Base-by-base conservation (phyloP, 1,140 invertebrate genomes). In the Drosophila arizonae region DNA sequence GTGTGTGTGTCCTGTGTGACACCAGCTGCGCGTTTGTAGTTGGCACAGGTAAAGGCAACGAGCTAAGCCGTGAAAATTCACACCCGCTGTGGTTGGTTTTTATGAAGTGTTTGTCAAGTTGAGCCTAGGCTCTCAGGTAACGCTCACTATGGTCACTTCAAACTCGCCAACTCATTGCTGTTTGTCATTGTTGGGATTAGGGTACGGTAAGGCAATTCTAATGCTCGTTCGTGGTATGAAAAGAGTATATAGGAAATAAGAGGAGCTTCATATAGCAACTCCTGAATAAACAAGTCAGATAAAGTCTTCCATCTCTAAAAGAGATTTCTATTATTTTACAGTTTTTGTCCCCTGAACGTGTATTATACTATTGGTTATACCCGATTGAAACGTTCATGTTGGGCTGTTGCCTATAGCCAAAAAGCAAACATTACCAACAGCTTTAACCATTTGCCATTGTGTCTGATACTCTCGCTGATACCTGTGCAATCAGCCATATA, bases 21-120 rank as follows among this genome's bases (percentile, higher is more conserved):
- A 63, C 13, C 64, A 67, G 45, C 43, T 69, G 60, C 45, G 60
- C 13, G 24, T 51, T 33, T 41, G 28, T 30, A 6, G 28, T 57
- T 17, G 17, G 63, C 72, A 55, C 72, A 84, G 80, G 77, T 80
- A 85, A 48, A 45, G 13, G 13, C 8, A 24, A 9, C 36, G 9
- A 24, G 60, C 54, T 76, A 87, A 87, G 71, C 84, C 72, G 84
- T 82, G 66, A 88, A 82, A 71, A 69, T 87, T 87, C 82, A 87
- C 82, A 87, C 82, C 82, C 79, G 79, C 82, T 79, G 84, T 60
- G 84, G 84, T 71, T 73, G 71, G 55, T 81, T 77, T 64, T 77
- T 57, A 72, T 86, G 50, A 71, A 86, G 73, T 52, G 76, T 71
- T 58, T 30, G 64, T 72, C 66, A 62, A 70, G 60, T 57, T 70